A percentile compares a stretch with the other conserved stretches of the same genome.
phyloP scores from a whole-genome alignment of 2,797 vertebrate genomes.

The Cygnus olor region DNA sequence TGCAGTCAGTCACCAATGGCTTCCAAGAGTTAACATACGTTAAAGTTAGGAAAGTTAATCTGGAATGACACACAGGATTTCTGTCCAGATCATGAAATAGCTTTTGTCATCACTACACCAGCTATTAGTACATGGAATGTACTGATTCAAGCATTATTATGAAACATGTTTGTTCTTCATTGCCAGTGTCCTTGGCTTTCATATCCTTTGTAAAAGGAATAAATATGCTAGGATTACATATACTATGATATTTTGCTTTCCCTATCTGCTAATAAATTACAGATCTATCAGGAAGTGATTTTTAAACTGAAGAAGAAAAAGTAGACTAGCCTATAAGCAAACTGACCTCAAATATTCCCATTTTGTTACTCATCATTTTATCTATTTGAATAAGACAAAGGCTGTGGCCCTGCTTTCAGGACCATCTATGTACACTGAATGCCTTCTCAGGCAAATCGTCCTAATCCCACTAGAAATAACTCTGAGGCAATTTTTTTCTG shows the following conservation, averaged over 20 bases:
- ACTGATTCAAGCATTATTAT: background rate
- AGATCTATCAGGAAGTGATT: background rate
- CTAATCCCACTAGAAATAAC: background rate
- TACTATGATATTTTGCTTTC: background rate
- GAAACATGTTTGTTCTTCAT: background rate
- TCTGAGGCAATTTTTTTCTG: background rate
- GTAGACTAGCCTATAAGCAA: background rate
- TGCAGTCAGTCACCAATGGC: background rate
- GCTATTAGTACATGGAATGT: background rate
- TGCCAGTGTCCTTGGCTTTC: background rate
- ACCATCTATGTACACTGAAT: fast-evolving
- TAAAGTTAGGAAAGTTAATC: background rate
- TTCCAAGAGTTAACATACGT: background rate
- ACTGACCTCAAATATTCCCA: background rate
- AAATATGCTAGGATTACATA: background rate
- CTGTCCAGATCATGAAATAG: background rate
- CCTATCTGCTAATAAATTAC: background rate
- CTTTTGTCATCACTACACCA: background rate
- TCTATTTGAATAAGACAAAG: background rate
- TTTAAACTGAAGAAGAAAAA: background rate
- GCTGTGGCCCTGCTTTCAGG: background rate
- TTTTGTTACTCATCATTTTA: background rate
- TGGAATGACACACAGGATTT: background rate
- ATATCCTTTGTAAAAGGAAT: background rate
- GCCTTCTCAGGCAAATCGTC: background rate